Evolutionary conservation across 2,113 vertebrate genomes (phyloP).

Genomic region (Stomatorhinus ivindoensis): DNA sequence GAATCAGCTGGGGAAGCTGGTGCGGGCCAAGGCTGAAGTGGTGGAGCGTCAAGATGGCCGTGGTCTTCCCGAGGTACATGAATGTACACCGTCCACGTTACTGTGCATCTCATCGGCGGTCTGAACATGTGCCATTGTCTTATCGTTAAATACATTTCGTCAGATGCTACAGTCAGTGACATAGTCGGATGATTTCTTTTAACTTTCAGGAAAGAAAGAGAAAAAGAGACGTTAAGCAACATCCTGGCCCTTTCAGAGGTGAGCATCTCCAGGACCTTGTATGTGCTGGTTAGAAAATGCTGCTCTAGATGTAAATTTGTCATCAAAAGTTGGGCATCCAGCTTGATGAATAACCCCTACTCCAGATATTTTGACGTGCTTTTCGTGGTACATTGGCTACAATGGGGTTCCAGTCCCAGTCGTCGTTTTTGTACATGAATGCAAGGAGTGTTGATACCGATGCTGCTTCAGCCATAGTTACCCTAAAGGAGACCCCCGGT

Average conservation of each 20-base stretch:
- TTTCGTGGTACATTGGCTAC: neutral
- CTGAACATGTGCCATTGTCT: neutral
- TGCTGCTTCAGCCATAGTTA: neutral
- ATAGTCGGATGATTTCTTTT: neutral
- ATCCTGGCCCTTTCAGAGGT: neutral
- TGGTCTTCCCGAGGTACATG: slow-evolving; percentile 47
- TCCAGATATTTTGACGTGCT: neutral
- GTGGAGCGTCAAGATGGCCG: slow-evolving; percentile 53
- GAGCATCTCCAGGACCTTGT: neutral
- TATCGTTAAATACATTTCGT: neutral
- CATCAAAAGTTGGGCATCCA: neutral
- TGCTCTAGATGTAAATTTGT: neutral
- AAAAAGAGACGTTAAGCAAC: neutral
- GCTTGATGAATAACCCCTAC: neutral
- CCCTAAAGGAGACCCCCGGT: slow-evolving; percentile 12
- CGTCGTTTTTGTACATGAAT: neutral
- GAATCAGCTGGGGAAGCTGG: slow-evolving; percentile 11
- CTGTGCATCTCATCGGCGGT: neutral
- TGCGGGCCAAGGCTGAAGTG: slow-evolving; percentile 21
- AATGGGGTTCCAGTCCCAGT: neutral
- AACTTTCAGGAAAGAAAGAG: neutral
- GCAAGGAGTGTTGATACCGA: neutral
- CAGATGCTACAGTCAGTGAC: neutral
- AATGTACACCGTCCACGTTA: neutral
- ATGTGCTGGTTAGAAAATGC: neutral